Evolutionary conservation across 2,888 invertebrate species (phyloP).

Genomic region (Orchesellides sinensis): DNA sequence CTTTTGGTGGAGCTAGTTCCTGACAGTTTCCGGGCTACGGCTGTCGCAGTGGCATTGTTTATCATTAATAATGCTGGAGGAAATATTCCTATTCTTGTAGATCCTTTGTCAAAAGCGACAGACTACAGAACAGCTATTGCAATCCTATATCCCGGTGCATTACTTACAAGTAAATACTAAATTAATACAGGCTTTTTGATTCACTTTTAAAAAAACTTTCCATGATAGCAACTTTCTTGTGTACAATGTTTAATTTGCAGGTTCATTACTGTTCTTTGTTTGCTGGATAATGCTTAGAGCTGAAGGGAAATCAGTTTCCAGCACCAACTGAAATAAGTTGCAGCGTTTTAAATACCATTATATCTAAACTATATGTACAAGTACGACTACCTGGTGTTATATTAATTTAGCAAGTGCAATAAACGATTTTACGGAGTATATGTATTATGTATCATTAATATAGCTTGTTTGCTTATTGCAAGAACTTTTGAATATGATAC

Average conservation of each 20-base stretch:
- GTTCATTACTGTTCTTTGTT: slow-evolving; percentile 62
- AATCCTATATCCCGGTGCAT: slow-evolving; percentile 93
- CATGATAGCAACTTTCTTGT: neutral
- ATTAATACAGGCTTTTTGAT: neutral
- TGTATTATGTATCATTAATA: too few relatives aligned
- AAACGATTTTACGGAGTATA: too few relatives aligned
- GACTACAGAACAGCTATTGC: slow-evolving; percentile 90
- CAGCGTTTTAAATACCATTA: too few relatives aligned
- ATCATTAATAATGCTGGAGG: slow-evolving; percentile 96
- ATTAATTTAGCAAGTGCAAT: too few relatives aligned
- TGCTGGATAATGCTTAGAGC: slow-evolving; percentile 62
- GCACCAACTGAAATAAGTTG: too few relatives aligned
- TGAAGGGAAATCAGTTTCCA: too few relatives aligned
- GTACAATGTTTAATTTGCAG: slow-evolving; percentile 40
- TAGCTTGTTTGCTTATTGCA: too few relatives aligned
- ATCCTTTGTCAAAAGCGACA: slow-evolving; percentile 88
- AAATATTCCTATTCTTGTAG: slow-evolving; percentile 91
- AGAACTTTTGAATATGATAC: too few relatives aligned
- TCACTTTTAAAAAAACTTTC: neutral
- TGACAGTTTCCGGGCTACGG: slow-evolving; percentile 87
- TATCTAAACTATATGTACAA: too few relatives aligned
- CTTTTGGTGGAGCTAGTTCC: slow-evolving; percentile 94
- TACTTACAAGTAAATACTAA: slow-evolving; percentile 86
- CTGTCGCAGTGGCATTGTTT: slow-evolving; percentile 91
- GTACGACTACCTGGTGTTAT: too few relatives aligned